Evolutionary conservation across 1,140 invertebrate genomes (phyloP), one percentile per base, ranked within the genome.

Genomic region (Lordiphosa collinella): DNA sequence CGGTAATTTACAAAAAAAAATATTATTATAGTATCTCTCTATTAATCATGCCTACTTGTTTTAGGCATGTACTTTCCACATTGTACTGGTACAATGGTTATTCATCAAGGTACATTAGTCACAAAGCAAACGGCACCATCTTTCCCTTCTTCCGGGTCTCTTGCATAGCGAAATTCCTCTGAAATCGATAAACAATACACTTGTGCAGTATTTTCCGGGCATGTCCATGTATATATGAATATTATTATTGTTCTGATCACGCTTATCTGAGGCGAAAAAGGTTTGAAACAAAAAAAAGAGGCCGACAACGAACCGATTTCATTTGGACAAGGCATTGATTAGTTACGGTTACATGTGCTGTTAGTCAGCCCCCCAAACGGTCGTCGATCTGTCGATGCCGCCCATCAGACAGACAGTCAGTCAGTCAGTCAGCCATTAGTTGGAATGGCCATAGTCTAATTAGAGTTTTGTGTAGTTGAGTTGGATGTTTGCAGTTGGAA

Each of bases 391-490:
- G 25, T 32, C 8, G 8, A 14, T 32, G 14, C 31, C 44, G 34
- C 12, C 18, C n/a, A 34, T 25, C 13, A 31, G 48, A 44, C 14
- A 16, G 37, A 35, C 14, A 5, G 37, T 31, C 35, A 25, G 13
- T 53, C 13, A 8, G 36, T 50, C 58, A 31, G 49, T 58, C 55
- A 51, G 40, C 54, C 59, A 50, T 58, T 60, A 37, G n/a, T 47
- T 50, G 12, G 41, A 40, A 57, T 18, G 40, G 16, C 66, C 41
- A 25, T 56, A 79, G 47, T 50, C 66, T 64, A 82, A 76, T 82
- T 80, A 67, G 48, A 59, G 36, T 63, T 66, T 63, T 66, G 44
- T 34, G 44, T 56, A 55, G 18, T 35, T 35, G 52, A 47, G 18
- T 2, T 22, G 22, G 22, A 25, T 25, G 22, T 64, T 64, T 71